phyloP scores from a whole-genome alignment of 2,888 invertebrate genomes.

The Drosophila sordidula region DNA sequence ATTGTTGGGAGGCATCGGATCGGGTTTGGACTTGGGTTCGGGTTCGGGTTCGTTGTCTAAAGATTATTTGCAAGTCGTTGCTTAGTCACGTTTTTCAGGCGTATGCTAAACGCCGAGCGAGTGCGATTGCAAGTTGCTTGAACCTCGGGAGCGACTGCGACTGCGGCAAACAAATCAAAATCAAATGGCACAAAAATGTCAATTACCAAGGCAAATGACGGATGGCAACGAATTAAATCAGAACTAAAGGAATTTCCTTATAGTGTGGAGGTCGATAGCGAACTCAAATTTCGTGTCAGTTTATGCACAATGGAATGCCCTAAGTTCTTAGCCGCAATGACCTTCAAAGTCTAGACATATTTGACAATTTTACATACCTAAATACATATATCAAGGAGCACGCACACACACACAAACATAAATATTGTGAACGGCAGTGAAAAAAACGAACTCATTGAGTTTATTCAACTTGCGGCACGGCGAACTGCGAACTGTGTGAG shows the following conservation, averaged over 20 bases:
- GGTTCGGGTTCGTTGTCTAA: constrained; percentile 14
- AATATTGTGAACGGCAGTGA: constrained; percentile 39
- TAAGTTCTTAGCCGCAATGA: constrained; percentile 63
- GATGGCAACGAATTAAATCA: constrained; percentile 25
- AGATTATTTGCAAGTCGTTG: constrained; percentile 39
- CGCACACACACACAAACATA: constrained; percentile 35
- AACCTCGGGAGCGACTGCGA: not conserved
- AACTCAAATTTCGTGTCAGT: constrained; percentile 12
- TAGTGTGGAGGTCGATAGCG: constrained; percentile 10
- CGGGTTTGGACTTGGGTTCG: constrained; percentile 1
- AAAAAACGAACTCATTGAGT: constrained; percentile 50
- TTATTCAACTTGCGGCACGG: constrained; percentile 64
- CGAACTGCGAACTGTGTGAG: constrained; percentile 20
- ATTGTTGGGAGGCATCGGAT: constrained; percentile 1
- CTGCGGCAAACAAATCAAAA: constrained; percentile 22
- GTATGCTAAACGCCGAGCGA: constrained; percentile 11
- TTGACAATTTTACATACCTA: constrained; percentile 70
- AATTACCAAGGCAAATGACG: constrained; percentile 64
- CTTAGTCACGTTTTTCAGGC: constrained; percentile 67
- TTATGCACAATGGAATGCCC: constrained; percentile 36
- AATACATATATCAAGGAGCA: constrained; percentile 42
- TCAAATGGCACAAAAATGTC: constrained; percentile 43
- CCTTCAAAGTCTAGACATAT: constrained; percentile 79
- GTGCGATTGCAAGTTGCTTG: not conserved
- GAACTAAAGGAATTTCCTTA: constrained; percentile 35